phyloP scores from a whole-genome alignment of 2,888 invertebrate genomes.

The Acrobasis repandana region DNA sequence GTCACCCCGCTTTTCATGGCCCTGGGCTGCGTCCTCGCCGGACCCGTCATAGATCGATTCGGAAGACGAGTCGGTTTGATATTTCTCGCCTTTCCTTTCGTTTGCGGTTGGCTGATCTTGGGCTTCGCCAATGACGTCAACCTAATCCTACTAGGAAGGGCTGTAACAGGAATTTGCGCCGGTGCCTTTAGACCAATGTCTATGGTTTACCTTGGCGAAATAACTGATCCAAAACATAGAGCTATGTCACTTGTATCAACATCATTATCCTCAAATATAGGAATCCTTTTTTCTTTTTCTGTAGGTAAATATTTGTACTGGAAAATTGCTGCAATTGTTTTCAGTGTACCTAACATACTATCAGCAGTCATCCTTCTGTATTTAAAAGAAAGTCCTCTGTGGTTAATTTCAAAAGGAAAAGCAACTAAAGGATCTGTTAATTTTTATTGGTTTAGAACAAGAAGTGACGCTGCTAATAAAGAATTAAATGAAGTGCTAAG shows the following conservation, averaged over 20 bases:
- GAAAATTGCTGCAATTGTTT: conserved; percentile 46
- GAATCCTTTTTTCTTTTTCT: conserved; percentile 46
- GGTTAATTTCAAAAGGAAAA: conserved; percentile 54
- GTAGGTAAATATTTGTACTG: conserved; percentile 47
- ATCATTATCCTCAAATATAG: conserved; percentile 42
- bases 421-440: conserved; percentile 44
- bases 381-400: conserved; percentile 58
- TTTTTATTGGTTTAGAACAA: conserved; percentile 51
- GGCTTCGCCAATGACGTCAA: conserved; percentile 41
- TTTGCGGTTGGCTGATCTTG: conserved; percentile 50
- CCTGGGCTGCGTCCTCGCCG: conserved; percentile 49
- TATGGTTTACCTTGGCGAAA: conserved; percentile 55
- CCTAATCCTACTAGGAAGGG: conserved; percentile 47
- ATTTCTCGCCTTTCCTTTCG: conserved; percentile 43
- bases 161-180: conserved; percentile 47
- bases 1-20: conserved; percentile 50
- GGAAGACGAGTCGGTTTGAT: conserved; percentile 52
- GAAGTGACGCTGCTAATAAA: conserved; percentile 40
- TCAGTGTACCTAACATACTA: conserved; percentile 42
- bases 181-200: conserved; percentile 48
- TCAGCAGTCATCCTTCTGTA: conserved; percentile 40
- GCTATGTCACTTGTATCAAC: conserved; percentile 44
- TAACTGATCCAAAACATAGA: conserved; percentile 54
- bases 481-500: conserved; percentile 48
- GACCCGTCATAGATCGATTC: conserved; percentile 48